Evolutionary conservation across 2,797 vertebrate species (phyloP).

Genomic region (Ibycter americanus): DNA sequence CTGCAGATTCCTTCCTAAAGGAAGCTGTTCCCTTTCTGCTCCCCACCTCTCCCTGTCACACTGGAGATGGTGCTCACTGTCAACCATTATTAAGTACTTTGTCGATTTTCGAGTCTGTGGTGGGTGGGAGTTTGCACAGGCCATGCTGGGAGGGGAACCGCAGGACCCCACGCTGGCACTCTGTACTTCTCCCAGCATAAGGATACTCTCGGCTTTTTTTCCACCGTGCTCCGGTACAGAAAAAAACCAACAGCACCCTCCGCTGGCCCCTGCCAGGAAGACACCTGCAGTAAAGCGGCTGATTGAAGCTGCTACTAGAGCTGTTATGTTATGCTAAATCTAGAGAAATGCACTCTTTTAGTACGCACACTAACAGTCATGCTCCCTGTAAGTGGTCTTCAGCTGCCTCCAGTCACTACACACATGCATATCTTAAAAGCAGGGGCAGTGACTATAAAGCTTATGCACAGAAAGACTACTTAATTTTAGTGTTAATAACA

Average conservation of each 20-base stretch:
- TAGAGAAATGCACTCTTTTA: background rate
- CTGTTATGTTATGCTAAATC: fast-evolving
- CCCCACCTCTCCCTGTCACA: fast-evolving
- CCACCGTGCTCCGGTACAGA: background rate
- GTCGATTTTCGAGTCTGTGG: background rate
- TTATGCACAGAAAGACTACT: background rate
- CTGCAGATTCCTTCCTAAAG: background rate
- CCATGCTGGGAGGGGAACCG: background rate
- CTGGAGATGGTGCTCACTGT: background rate
- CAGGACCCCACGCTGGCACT: background rate
- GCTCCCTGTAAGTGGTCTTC: background rate
- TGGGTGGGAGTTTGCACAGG: background rate
- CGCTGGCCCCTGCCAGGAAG: background rate
- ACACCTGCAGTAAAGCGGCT: background rate
- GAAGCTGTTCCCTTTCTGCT: background rate
- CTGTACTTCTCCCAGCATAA: fast-evolving
- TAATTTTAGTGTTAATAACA: background rate
- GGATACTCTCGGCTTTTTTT: fast-evolving
- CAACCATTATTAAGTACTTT: background rate
- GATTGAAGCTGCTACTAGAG: background rate
- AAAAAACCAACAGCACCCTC: constrained; percentile 34
- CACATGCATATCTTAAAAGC: background rate
- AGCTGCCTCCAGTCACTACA: background rate
- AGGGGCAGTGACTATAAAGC: background rate
- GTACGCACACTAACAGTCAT: background rate